phyloP scores from a whole-genome alignment of 2,888 invertebrate species.

The Epiblema foenella region DNA sequence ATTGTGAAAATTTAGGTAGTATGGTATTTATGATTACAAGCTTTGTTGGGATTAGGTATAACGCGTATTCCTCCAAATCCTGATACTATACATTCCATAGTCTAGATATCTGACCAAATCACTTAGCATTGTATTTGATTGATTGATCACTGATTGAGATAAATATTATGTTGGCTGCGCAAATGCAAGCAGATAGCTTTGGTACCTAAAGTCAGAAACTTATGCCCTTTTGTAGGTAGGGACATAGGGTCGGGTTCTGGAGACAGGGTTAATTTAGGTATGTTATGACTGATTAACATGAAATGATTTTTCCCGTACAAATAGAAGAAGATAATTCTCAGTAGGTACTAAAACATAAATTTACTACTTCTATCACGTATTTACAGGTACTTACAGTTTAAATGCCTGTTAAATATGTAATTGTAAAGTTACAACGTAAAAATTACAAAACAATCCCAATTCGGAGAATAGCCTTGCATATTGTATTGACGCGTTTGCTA shows the following conservation, averaged over 20 bases:
- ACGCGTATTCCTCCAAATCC: neutral
- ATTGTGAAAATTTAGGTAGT: slow-evolving; percentile 4
- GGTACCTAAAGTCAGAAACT: neutral
- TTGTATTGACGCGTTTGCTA: slow-evolving; percentile 81
- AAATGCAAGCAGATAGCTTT: too few species aligned
- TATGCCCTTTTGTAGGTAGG: neutral
- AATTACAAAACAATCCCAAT: slow-evolving; percentile 75
- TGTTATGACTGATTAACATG: too few species aligned
- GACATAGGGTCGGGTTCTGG: neutral
- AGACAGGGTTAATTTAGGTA: too few species aligned
- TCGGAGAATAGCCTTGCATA: slow-evolving; percentile 78
- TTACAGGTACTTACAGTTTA: neutral
- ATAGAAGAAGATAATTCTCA: neutral
- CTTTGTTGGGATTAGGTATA: neutral
- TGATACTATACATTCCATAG: neutral
- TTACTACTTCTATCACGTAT: neutral
- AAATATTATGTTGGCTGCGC: neutral
- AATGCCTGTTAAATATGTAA: slow-evolving; percentile 1
- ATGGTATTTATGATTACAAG: neutral
- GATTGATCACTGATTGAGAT: neutral
- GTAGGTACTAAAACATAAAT: neutral
- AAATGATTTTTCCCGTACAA: neutral
- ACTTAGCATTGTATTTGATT: neutral
- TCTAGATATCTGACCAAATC: neutral
- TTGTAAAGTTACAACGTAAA: slow-evolving; percentile 64